Evolutionary conservation across 2,113 vertebrate species (phyloP), one percentile per base, ranked within the genome.

Genomic region (Mobula hypostoma): DNA sequence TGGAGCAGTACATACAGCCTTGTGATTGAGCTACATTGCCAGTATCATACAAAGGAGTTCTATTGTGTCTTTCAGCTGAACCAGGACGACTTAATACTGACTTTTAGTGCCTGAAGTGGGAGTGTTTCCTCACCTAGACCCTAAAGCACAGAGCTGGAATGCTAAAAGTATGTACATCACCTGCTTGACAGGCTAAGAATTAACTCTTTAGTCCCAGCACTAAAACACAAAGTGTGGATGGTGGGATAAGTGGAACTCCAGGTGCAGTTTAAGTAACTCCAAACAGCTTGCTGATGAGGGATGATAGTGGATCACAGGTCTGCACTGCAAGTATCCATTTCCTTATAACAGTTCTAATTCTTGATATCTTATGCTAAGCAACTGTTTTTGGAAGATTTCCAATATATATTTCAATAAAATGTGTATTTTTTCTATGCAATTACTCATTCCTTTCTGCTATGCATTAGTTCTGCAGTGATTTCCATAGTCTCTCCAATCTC

Each of bases 331-430:
- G 29, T 14, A 29, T 61, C 12, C 5, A 24, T n/a, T 15, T 8
- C 83, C 56, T 61, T n/a, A 9, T 14, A 32, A 66, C 14, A 32
- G 61, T 14, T 88, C 7, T 15, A 0, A 17, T 29, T 66, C 27
- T 66, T 61, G 83, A 87, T 14, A 66, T 17, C 29, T 88, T 88
- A 29, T n/a, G 58, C 56, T 66, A 88, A 66, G 5, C 29, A 66
- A 88, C 85, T 88, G n/a, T 90, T 90, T 83, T 66, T 90, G 85
- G n/a, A 90, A 66, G 61, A 66, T 90, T 90, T 66, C 29, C 12
- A 1, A 88, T 63, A 88, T 88, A 63, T 88, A 85, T 85, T 85
- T 58, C 85, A 90, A n/a, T 90, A 90, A 90, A 90, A 68, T 61
- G 27, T 66, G 85, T 90, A 66, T 90, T 61, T 90, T 68, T 90